phyloP scores from a whole-genome alignment of 2,113 vertebrate genomes.

The Cyphomyrus discorhynchus region DNA sequence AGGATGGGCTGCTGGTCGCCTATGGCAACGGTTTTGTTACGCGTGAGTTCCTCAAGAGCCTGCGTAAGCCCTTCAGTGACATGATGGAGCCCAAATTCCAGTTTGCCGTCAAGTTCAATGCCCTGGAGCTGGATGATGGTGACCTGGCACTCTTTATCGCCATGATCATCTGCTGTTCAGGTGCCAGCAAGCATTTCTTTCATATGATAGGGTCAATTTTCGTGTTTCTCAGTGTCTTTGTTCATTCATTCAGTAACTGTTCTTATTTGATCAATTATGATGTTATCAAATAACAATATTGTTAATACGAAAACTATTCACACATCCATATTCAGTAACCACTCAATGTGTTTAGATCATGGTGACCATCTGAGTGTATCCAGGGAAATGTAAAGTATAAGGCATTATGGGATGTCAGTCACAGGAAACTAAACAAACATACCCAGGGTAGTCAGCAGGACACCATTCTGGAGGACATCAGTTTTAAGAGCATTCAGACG shows the following conservation, averaged over 20 bases:
- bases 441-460: neutral
- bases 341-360: neutral
- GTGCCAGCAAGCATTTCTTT: constrained; percentile 52
- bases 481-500: neutral
- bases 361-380: neutral
- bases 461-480: neutral
- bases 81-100: constrained; percentile 99
- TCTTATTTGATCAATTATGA: neutral
- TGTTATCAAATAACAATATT: neutral
- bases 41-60: constrained; percentile 89
- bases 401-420: neutral
- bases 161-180: constrained; percentile 95
- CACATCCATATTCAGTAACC: neutral
- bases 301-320: neutral
- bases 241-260: neutral
- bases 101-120: constrained; percentile 95
- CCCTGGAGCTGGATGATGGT: constrained; percentile 87
- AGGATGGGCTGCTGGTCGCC: constrained; percentile 92
- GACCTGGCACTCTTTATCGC: constrained; percentile 94
- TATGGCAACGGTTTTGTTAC: constrained; percentile 92
- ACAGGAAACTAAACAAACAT: neutral
- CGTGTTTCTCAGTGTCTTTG: neutral
- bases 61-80: constrained; percentile 88
- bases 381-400: neutral
- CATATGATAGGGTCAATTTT: neutral